Evolutionary conservation across 2,888 invertebrate genomes (phyloP), one percentile per base, ranked within the genome.

Genomic region (Platypus cylindrus): DNA sequence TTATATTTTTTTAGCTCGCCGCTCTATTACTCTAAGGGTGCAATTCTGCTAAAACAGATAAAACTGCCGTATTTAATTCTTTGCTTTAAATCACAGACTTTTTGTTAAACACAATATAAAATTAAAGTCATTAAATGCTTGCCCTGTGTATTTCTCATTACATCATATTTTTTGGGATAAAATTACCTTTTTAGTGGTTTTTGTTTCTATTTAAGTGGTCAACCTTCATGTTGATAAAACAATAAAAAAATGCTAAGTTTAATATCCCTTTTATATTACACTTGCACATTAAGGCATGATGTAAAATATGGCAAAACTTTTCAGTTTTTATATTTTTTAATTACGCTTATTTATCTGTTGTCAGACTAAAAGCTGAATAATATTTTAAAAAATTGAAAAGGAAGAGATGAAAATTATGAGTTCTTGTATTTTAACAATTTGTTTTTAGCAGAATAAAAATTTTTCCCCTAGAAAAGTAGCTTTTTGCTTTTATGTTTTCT

Each of bases 121-220:
- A 41, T 41, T 41, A 41, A 33, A 30, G 30, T 41, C 41, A 32
- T 36, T 38, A 41, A 41, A 41, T 36, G 36, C 38, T 36, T 36
- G 30, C 20, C 36, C 17, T 15, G 32, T 27, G 13, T 14, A 17
- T 32, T 41, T 41, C 36, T 38, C 26, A 11, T 30, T 29, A 14
- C 24, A 29, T 30, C 31, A 36, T 28, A 38, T 33, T 38, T 41
- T 36, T 38, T 18, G 33, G 29, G 22, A 34, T 36, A 28, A 41
- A 41, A 41, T 36, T 41, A 30, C 37, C 32, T 35, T 35, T 38
- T 35, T 27, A 15, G 18, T 12, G 28, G 17, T 38, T 41, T 38
- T 41, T 38, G 33, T 38, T 32, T 31, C 20, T 31, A 34, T 36
- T 30, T 36, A 38, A 41, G 36, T 41, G 38, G 37, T 34, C 30